Evolutionary conservation across 2,888 invertebrate species (phyloP).

Genomic region (Pheosia tremula): DNA sequence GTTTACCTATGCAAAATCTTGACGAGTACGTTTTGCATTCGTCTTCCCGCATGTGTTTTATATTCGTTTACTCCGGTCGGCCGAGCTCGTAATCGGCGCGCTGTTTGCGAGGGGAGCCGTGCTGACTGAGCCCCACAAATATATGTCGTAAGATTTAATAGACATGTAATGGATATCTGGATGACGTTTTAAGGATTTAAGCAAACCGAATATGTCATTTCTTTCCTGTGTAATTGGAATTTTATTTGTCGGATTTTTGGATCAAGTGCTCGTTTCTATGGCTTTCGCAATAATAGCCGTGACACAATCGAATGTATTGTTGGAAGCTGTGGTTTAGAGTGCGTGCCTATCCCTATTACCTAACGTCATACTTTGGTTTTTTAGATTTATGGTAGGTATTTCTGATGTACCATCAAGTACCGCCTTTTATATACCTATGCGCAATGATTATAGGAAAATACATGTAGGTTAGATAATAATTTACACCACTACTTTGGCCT

Average conservation of each 20-base stretch:
- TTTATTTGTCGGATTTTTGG: conserved; percentile 81
- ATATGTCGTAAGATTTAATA: conserved; percentile 85
- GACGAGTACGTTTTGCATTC: conserved; percentile 81
- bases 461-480: no score
- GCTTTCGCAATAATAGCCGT: conserved; percentile 25
- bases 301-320: conserved; percentile 10
- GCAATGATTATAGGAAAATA: no score
- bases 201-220: conserved; percentile 84
- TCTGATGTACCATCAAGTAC: no score
- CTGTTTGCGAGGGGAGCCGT: conserved; percentile 82
- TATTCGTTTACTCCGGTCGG: conserved; percentile 84
- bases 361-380: no score
- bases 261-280: conserved; percentile 63
- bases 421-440: no score
- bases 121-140: conserved; percentile 82
- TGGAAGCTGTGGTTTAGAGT: background rate
- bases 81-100: conserved; percentile 80
- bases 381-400: no score
- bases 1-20: conserved; percentile 83
- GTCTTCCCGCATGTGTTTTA: conserved; percentile 84
- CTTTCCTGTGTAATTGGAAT: conserved; percentile 78
- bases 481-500: no score
- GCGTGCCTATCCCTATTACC: background rate
- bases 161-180: conserved; percentile 85
- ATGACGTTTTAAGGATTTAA: conserved; percentile 85